Conservation (phyloP, 2,888 invertebrate species). For the Gymnoscelis rufifasciata region DNA sequence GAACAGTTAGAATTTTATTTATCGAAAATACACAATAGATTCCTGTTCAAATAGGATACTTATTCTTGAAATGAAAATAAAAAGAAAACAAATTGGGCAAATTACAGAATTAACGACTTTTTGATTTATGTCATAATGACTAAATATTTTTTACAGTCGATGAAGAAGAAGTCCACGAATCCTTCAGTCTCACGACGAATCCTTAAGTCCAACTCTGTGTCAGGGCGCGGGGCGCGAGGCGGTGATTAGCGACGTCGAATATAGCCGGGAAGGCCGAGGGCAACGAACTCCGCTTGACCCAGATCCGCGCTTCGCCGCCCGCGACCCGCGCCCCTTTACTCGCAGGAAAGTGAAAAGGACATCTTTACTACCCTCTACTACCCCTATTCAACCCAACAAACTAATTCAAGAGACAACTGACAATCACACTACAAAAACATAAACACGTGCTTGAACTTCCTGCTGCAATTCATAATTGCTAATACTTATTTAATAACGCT, state of each 20-base stretch:
- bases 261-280: constrained; percentile 79
- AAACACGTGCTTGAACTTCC: constrained; percentile 19
- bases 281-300: constrained; percentile 78
- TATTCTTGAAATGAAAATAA: no score
- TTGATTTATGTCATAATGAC: no score
- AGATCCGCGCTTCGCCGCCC: constrained; percentile 53
- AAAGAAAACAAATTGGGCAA: no score
- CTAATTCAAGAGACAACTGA: constrained; percentile 11
- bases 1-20: no score
- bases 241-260: constrained; percentile 74
- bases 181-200: neutral
- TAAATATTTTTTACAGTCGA: no score
- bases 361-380: constrained; percentile 40
- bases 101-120: no score
- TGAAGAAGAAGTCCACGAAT: no score
- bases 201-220: constrained; percentile 45
- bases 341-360: constrained; percentile 73
- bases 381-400: constrained; percentile 20
- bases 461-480: constrained; percentile 19
- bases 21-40: no score
- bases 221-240: constrained; percentile 34
- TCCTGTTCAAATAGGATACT: no score
- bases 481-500: constrained; percentile 4
- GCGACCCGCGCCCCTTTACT: constrained; percentile 33
- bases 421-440: neutral